Percentiles rank a stretch among this genome's conserved stretches.
These are phyloP conservation scores for Campylorhamphus procurvoides DNA, from an alignment of 2,113 vertebrate genomes.

Conservation along the genomic window DNA sequence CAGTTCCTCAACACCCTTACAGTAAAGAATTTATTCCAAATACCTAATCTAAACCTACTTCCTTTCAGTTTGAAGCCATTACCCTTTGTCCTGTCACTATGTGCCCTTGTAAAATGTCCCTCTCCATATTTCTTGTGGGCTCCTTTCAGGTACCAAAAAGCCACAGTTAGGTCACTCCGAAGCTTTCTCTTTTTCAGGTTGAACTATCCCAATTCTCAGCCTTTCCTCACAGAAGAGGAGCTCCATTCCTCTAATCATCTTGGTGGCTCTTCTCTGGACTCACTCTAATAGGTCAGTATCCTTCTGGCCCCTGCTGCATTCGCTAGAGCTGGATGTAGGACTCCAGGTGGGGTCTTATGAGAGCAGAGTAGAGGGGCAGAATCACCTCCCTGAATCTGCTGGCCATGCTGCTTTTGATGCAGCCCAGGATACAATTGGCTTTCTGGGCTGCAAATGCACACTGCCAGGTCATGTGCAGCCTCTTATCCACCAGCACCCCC, in stretches of 20 bases:
- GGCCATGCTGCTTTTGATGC: accelerated
- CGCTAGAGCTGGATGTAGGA: neutral
- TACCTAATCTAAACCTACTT: neutral
- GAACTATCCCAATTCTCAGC: neutral
- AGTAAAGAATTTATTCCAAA: neutral
- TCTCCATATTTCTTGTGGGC: neutral
- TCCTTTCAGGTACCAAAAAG: neutral
- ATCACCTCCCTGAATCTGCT: neutral
- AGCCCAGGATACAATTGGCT: accelerated
- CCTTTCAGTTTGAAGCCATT: neutral
- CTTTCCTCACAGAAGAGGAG: neutral
- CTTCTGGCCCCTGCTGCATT: neutral
- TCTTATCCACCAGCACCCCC: neutral
- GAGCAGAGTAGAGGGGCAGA: neutral
- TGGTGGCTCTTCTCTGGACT: neutral
- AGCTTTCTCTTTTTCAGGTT: neutral
- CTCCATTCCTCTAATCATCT: neutral
- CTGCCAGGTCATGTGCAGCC: neutral
- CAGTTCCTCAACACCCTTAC: neutral
- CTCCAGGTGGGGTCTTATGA: neutral
- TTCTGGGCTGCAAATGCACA: neutral
- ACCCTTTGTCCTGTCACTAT: neutral
- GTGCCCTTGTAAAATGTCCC: neutral
- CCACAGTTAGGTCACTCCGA: neutral
- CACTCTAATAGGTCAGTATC: accelerated